These are phyloP conservation scores for Hyperopisus bebe DNA, from an alignment of 2,113 vertebrate species.

Conservation along the genomic window DNA sequence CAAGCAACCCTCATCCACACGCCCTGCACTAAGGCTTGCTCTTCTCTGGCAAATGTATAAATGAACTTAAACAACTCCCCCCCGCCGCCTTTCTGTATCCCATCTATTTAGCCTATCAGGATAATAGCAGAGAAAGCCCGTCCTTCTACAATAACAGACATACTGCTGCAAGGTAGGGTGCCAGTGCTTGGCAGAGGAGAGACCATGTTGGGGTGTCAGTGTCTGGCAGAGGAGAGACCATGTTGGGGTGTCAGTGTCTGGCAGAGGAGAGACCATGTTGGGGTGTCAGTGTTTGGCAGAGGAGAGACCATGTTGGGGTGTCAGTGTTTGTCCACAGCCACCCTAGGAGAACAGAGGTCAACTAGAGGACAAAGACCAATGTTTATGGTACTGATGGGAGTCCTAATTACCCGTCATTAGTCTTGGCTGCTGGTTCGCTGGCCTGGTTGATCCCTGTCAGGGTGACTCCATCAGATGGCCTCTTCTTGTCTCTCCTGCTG, in stretches of 20 bases:
- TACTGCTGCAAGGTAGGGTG: too few relatives aligned
- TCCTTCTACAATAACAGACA: too few relatives aligned
- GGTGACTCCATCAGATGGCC: slow-evolving; percentile 78
- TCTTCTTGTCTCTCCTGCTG: slow-evolving; percentile 87
- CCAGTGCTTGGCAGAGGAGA: neutral
- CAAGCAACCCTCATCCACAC: too few relatives aligned
- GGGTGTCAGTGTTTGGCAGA: neutral
- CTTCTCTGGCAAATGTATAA: neutral
- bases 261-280: neutral
- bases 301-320: neutral
- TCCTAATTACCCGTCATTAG: slow-evolving; percentile 64
- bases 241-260: accelerated
- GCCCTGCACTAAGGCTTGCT: too few relatives aligned
- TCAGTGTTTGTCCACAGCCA: neutral
- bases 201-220: accelerated
- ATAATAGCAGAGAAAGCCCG: neutral
- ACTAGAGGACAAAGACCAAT: neutral
- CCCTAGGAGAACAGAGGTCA: neutral
- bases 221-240: neutral
- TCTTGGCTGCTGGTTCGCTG: slow-evolving; percentile 74
- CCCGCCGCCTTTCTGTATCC: neutral
- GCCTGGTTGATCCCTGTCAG: slow-evolving; percentile 86
- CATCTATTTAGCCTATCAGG: neutral
- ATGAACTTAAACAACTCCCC: neutral
- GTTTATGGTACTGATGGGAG: neutral